Base-by-base conservation (phyloP, 2,888 invertebrate species). In the Stegana nigrithorax region DNA sequence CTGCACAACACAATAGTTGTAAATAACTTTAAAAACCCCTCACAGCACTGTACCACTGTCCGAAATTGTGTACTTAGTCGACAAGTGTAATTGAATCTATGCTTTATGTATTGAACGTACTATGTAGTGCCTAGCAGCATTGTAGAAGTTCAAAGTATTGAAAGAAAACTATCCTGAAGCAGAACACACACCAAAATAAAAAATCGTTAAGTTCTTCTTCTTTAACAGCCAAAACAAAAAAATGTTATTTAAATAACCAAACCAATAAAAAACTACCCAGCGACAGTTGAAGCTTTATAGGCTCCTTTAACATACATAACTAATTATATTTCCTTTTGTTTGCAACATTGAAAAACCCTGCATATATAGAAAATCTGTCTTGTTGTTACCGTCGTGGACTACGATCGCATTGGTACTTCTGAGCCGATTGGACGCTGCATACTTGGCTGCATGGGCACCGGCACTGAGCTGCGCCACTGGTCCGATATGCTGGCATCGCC, bases 401-500 rank as follows among this genome's bases (percentile, higher is more conserved):
- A 99, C 88, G 99, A 99, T 89, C 95, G 99, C 87, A 98, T 99
- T 87, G 99, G 99, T 72, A 98, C 98, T 63, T 98, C 98, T 81
- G 99, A 99, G 87, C 98, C 98, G 57, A 99, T 99, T 85, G 99
- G 99, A 73, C 95, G 96, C 88, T 96, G 96, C 73, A 91, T 98
- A 72, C 90, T 99, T 79, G 99, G 99, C 60, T 97, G 97, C 89
- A 97, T 96, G 88, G 97, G 97, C 80, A 94, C 94, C 68, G 99
- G 99, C 73, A 98, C 98, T 32, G 99, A 99, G 87, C 89, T 99
- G 70, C 94, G 98, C 80, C 99, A 99, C 88, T 99, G 99, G 99
- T 98, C 98, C 71, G 99, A 99, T 87, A 99, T 99, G 99, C 88
- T 99, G 87, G 98, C 99, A 80, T 97, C 97, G 78, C 99, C 99